These are phyloP conservation scores for Acanthurus leucopareius DNA, from an alignment of 2,797 vertebrate genomes.

Conservation along the genomic window DNA sequence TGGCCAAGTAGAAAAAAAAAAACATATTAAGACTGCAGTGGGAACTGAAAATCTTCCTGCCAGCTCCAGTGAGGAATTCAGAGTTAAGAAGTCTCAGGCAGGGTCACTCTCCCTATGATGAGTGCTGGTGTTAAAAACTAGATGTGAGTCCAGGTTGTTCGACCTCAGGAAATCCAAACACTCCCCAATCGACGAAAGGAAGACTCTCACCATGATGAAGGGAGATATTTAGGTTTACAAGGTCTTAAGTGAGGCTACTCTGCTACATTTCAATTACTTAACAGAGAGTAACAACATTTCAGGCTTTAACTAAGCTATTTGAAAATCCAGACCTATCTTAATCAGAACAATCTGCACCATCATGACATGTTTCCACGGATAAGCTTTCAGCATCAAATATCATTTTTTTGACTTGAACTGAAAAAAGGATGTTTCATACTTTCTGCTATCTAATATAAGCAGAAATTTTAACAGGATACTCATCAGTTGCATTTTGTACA, in stretches of 20 bases:
- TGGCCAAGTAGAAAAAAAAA: neutral
- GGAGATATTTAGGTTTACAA: slow-evolving; percentile 32
- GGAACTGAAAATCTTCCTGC: slow-evolving; percentile 34
- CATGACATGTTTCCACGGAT: neutral
- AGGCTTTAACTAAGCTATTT: neutral
- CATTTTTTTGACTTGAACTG: neutral
- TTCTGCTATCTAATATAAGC: neutral
- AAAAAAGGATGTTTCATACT: neutral
- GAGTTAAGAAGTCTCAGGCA: slow-evolving; percentile 19
- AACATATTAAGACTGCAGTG: slow-evolving; percentile 28
- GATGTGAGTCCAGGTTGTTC: slow-evolving; percentile 40
- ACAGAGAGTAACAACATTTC: slow-evolving; percentile 12
- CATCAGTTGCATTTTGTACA: neutral
- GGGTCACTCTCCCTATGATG: slow-evolving; percentile 42
- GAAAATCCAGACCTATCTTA: neutral
- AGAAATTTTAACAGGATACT: neutral
- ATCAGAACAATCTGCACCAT: neutral
- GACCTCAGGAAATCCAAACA: slow-evolving; percentile 53
- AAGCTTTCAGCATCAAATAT: neutral
- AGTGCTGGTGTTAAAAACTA: slow-evolving; percentile 47
- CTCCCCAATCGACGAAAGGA: slow-evolving; percentile 40
- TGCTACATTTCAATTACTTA: slow-evolving; percentile 43
- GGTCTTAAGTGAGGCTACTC: slow-evolving; percentile 22
- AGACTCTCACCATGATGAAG: slow-evolving; percentile 31
- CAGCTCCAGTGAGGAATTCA: slow-evolving; percentile 31